These are phyloP conservation scores for Syngnathus rostellatus DNA, from an alignment of 2,797 vertebrate genomes.

Conservation along the genomic window DNA sequence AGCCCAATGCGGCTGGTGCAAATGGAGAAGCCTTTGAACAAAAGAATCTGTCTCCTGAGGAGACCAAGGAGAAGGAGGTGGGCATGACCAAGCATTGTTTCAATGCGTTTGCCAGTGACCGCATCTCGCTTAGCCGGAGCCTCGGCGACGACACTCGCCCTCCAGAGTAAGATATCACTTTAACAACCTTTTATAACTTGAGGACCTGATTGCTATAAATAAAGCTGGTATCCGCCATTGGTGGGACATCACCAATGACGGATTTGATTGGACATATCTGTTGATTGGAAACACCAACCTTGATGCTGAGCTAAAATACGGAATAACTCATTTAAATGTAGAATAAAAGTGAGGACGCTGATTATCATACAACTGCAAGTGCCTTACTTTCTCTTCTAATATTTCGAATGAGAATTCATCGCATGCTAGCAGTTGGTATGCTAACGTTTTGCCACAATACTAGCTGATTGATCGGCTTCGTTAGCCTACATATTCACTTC, in stretches of 20 bases:
- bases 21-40: conserved; percentile 75
- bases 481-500: neutral
- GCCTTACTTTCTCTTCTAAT: too few relatives aligned
- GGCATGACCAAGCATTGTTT: conserved; percentile 92
- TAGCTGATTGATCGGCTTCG: neutral
- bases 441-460: neutral
- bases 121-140: conserved; percentile 84
- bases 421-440: neutral
- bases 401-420: neutral
- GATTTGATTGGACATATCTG: neutral
- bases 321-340: neutral
- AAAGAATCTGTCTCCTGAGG: conserved; percentile 66
- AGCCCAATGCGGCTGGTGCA: conserved; percentile 71
- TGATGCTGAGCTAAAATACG: neutral
- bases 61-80: conserved; percentile 79
- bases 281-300: neutral
- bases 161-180: conserved; percentile 75
- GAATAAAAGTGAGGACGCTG: neutral
- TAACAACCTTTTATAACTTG: neutral
- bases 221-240: too few relatives aligned
- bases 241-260: too few relatives aligned
- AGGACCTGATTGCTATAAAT: too few relatives aligned
- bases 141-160: conserved; percentile 88
- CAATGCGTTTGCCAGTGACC: conserved; percentile 92
- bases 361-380: too few relatives aligned